phyloP scores from a whole-genome alignment of 2,888 invertebrate genomes.

The Epiblema foenella region DNA sequence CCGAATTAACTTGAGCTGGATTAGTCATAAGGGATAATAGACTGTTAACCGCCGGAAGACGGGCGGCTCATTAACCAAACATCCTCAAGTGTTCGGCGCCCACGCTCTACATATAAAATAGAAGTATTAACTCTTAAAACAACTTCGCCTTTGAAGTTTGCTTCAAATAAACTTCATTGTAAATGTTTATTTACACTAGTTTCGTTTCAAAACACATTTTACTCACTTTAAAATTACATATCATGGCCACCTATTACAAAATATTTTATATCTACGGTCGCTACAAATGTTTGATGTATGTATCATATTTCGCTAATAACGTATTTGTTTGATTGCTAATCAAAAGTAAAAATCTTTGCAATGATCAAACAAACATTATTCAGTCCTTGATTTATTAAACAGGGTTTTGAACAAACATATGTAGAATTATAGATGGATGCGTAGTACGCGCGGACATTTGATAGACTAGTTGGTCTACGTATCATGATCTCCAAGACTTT shows the following conservation, averaged over 20 bases:
- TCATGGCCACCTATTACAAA: conserved; percentile 34
- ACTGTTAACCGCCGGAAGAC: conserved; percentile 41
- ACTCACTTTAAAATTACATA: conserved; percentile 34
- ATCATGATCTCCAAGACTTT: background rate
- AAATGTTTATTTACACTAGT: conserved; percentile 42
- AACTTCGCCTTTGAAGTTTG: conserved; percentile 42
- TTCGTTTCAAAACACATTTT: conserved; percentile 41
- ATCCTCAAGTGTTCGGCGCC: conserved; percentile 40
- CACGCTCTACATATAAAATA: conserved; percentile 41
- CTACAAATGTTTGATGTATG: conserved; percentile 28
- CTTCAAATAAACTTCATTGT: conserved; percentile 44
- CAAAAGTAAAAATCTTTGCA: conserved; percentile 2
- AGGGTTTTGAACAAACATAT: background rate
- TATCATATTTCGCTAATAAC: conserved; percentile 17
- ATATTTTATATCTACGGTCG: conserved; percentile 36
- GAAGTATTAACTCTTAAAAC: conserved; percentile 44
- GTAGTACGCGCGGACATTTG: background rate
- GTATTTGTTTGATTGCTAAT: conserved; percentile 1
- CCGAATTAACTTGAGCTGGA: background rate
- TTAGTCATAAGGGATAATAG: conserved; percentile 23
- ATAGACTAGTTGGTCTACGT: background rate
- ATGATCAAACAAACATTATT: conserved; percentile 21
- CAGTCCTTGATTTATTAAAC: background rate
- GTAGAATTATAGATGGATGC: background rate
- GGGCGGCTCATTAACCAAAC: conserved; percentile 34